Base-by-base conservation (phyloP, 2,113 vertebrate genomes). In the Paracanthobrama guichenoti region DNA sequence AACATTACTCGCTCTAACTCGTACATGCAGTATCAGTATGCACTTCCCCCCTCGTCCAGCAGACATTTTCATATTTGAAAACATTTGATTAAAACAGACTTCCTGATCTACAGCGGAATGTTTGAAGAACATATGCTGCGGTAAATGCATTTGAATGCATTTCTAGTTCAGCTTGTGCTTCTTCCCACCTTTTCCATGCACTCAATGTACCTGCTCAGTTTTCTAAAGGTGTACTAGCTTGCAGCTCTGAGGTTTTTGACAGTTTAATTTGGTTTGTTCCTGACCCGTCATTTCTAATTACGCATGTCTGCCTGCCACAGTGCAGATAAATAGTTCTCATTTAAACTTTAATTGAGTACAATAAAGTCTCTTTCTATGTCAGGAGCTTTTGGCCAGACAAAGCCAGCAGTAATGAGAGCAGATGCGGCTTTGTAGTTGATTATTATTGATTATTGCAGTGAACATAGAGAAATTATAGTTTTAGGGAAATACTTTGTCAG, bases 311-410 rank as follows among this genome's bases (percentile, higher is more conserved):
- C 82, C 86, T 50, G 81, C 84, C 81, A 55, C 85, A 2, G 46
- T 88, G 86, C 86, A 72, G 48, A 64, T 86, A 88, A 90, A 89
- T 91, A 88, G 88, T 89, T 92, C 82, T 88, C 82, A 88, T 91
- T 95, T 93, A 93, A 93, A 91, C 92, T 93, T 93, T 93, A 91
- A 94, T 93, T 89, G 86, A 89, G 88, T 91, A 88, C 89, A 88
- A 89, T 90, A 91, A 93, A 91, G 91, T 82, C n/a, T n/a, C n/a
- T 90, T 90, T 91, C 88, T 86, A 85, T 90, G 89, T 88, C 84
- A 89, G 80, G 82, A 75, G 79, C 57, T 78, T 73, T 59, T 35
- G 24, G 13, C 28, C 79, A 57, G 72, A 75, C 50, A 64, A 66
- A 82, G 62, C 24, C 22, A 46, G 50, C 2, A 24, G 35, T 57